Base-by-base conservation (phyloP, 2,113 vertebrate genomes). In the Corythornis cristatus region DNA sequence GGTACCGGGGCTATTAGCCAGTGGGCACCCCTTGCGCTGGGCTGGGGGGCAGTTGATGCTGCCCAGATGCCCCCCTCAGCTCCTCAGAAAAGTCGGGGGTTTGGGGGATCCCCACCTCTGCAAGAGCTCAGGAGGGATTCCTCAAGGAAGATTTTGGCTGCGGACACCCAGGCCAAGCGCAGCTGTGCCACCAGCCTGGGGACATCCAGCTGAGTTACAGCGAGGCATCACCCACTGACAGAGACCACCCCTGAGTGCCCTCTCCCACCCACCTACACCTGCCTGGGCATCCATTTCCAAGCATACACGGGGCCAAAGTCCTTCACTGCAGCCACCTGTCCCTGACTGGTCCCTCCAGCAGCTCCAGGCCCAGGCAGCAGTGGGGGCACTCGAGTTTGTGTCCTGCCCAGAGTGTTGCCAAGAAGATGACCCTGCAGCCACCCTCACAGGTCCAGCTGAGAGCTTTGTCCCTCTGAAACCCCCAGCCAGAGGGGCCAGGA, bases 221-320 rank as follows among this genome's bases (percentile, higher is more conserved):
- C 3, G 11, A 62, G 42, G 15, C 43, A 37, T 28, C 9, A 0
- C 8, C 9, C 4, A 4, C 23, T 21, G 60, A 40, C 31, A 5
- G 11, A 35, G 25, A 9, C 4, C 54, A 28, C 18, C 23, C 29
- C 7, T 0, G 11, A 26, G 45, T 3, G 45, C 11, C 26, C 9
- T 53, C 43, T 83, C 6, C 21, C 13, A 7, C 21, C 33, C 11
- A 1, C 8, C 5, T 6, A 12, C 23, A 21, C 35, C 11, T 2
- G 12, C 22, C 37, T 19, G 35, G 23, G 2, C 1, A 4, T 62
- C 5, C 19, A 31, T 3, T 6, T 46, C 45, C 12, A 8, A 62
- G 23, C 23, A 10, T 5, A 0, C 28, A 7, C 4, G 0, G 1
- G 22, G 40, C 0, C 31, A 12, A 6, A 5, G 13, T 8, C 5